phyloP scores from a whole-genome alignment of 2,797 vertebrate species.

The Thunnus albacares region DNA sequence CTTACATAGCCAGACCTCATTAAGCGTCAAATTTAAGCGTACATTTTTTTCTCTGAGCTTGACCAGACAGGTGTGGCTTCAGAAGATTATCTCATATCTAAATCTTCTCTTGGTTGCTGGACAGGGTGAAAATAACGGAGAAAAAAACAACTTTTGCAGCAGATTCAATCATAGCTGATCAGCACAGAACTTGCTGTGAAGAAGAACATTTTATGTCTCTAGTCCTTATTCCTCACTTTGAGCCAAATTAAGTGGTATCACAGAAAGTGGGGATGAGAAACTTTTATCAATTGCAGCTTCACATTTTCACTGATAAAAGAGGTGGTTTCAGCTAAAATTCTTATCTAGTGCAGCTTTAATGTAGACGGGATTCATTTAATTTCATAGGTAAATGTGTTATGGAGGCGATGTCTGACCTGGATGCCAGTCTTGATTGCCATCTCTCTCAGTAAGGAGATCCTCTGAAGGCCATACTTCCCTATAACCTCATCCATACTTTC shows the following conservation, averaged over 20 bases:
- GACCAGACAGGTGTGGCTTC: neutral
- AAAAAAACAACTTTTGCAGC: neutral
- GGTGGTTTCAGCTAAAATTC: neutral
- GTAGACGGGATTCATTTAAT: neutral
- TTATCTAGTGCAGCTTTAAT: neutral
- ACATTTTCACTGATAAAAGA: neutral
- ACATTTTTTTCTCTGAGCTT: neutral
- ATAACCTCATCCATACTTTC: slow-evolving; percentile 91
- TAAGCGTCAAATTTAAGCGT: neutral
- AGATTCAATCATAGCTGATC: neutral
- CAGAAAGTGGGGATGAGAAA: too few species aligned
- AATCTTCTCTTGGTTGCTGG: neutral
- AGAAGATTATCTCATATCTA: neutral
- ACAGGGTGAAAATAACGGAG: neutral
- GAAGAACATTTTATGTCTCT: neutral
- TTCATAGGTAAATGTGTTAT: neutral
- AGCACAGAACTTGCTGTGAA: neutral
- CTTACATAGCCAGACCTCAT: neutral
- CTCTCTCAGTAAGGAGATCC: slow-evolving; percentile 94
- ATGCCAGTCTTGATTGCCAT: slow-evolving; percentile 94
- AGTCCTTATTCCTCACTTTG: neutral
- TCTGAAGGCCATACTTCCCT: slow-evolving; percentile 91
- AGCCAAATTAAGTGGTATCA: neutral
- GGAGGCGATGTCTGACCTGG: slow-evolving; percentile 86
- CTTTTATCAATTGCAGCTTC: neutral